Evolutionary conservation across 2,888 invertebrate species (phyloP).

Genomic region (Drosophila monieri): DNA sequence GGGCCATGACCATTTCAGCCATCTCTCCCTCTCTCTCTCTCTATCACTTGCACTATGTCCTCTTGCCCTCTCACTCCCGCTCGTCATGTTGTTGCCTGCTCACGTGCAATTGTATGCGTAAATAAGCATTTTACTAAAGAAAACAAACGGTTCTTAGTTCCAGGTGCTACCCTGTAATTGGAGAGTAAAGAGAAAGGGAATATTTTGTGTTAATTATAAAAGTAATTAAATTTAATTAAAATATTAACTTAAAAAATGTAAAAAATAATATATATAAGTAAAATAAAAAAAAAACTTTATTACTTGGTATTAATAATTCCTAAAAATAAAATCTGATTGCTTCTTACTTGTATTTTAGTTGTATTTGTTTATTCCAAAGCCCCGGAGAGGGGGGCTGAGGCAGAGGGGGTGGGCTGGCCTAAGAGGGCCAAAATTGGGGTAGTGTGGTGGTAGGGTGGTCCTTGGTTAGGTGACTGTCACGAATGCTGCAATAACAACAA

Average conservation of each 20-base stretch:
- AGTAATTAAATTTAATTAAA: background rate
- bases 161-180: conserved; percentile 18
- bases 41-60: conserved; percentile 17
- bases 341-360: conserved; percentile 40
- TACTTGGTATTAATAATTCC: background rate
- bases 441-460: background rate
- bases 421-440: background rate
- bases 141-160: conserved; percentile 44
- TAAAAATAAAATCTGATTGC: background rate
- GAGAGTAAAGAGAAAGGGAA: too few relatives aligned
- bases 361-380: conserved; percentile 35
- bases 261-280: background rate
- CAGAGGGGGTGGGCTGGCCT: background rate
- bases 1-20: conserved; percentile 5
- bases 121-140: conserved; percentile 71
- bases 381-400: background rate
- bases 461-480: conserved; percentile 37
- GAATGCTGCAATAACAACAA: conserved; percentile 14
- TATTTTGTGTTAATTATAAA: too few relatives aligned
- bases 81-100: conserved; percentile 16
- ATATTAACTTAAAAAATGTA: background rate
- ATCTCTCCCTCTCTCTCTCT: conserved; percentile 15
- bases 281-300: background rate
- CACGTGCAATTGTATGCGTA: conserved; percentile 68
- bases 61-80: conserved; percentile 23